Evolutionary conservation across 2,797 vertebrate species (phyloP), one percentile per base, ranked within the genome.

Genomic region (Acanthis flammea): DNA sequence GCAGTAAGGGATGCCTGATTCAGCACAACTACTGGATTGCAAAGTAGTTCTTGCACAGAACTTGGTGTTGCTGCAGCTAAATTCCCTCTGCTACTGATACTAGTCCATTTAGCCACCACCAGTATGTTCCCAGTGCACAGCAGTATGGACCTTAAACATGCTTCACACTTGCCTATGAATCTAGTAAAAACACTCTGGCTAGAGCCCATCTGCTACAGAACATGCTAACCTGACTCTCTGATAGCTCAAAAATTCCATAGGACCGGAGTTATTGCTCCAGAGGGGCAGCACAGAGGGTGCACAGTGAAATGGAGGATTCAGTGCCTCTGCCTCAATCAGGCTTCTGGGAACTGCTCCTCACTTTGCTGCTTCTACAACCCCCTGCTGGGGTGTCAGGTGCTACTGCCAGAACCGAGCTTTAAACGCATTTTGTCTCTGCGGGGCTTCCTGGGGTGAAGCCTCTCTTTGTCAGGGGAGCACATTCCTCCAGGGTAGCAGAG

Each of bases 311-410:
- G 15, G 73, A 81, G 58, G 68, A 77, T 78, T 72, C 74, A 31
- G 66, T 2, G 24, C 66, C 57, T 12, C 39, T 30, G 41, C n/a
- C 51, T 57, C 33, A 33, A 35, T 81, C 70, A 35, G 73, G 58
- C 70, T 62, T 78, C 79, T 92, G 83, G 90, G 83, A 95, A 91
- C 62, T 55, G 80, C 90, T 78, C 58, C 44, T 86, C 80, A 72
- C 58, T 86, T 75, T 81, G 68, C 70, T 90, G 76, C 74, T 93
- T 84, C 90, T 81, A 65, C 86, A 84, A 75, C 28, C 80, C 70
- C 90, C 86, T 88, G 80, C 93, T 55, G 77, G 44, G 76, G 44
- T 88, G 88, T 96, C 96, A 95, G 96, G 94, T 92, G 93, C 88
- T 94, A 30, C 62, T 75, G 94, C 72, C 94, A 90, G 47, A 90